These are phyloP conservation scores for Loxodonta africana DNA, from an alignment of 2,113 vertebrate genomes.

Conservation along the genomic window DNA sequence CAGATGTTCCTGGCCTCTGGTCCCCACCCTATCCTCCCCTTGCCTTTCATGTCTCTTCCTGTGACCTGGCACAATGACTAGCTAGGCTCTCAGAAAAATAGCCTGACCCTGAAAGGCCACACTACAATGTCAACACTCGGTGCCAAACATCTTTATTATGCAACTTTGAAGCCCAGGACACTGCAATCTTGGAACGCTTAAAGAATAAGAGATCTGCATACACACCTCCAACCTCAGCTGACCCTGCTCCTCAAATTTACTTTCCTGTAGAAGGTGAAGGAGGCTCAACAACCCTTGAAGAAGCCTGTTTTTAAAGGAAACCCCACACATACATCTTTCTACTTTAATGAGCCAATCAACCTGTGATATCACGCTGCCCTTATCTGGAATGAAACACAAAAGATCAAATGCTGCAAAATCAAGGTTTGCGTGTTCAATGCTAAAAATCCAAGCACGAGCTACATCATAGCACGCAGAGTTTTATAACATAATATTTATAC, in stretches of 20 bases:
- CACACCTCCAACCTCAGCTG: slow-evolving; percentile 63
- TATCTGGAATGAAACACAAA: background rate
- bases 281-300: background rate
- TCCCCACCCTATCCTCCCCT: background rate
- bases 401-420: background rate
- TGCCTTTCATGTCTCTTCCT: slow-evolving; percentile 27
- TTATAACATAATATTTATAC: background rate
- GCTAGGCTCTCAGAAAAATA: slow-evolving; percentile 58
- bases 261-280: slow-evolving; percentile 56
- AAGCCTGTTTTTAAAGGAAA: slow-evolving; percentile 55
- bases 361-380: background rate
- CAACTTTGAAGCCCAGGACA: slow-evolving; percentile 13
- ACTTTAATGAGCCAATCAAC: background rate
- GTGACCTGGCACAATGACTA: slow-evolving; percentile 15
- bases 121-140: slow-evolving; percentile 52
- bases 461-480: background rate
- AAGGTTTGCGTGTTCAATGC: background rate
- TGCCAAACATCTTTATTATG: slow-evolving; percentile 62
- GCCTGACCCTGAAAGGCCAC: slow-evolving; percentile 64
- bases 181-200: slow-evolving; percentile 75
- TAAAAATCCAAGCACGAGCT: background rate
- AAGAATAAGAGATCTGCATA: background rate
- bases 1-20: background rate
- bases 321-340: background rate
- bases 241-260: slow-evolving; percentile 32